Percentiles rank a stretch among this genome's conserved stretches.
Conservation (phyloP, 2,797 vertebrate species). For the Hybognathus amarus region DNA sequence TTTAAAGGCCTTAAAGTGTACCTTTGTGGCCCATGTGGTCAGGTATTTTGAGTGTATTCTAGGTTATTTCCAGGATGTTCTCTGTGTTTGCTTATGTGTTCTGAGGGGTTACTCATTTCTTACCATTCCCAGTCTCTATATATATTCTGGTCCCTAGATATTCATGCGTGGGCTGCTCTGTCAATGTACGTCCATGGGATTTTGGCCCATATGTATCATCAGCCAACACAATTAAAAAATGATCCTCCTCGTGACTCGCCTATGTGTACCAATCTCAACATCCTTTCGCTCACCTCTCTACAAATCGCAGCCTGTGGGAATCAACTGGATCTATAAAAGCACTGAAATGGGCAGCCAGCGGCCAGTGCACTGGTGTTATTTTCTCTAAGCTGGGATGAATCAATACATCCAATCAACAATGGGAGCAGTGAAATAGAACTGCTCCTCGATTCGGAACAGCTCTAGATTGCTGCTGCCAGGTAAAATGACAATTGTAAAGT, state of each 20-base stretch:
- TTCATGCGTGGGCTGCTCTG: not conserved
- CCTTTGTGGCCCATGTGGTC: too few species aligned
- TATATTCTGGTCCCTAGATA: constrained; percentile 2
- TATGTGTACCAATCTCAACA: constrained; percentile 32
- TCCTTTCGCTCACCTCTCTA: constrained; percentile 10
- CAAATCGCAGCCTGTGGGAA: constrained; percentile 50
- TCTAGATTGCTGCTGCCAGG: constrained; percentile 7
- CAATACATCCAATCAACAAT: constrained; percentile 51
- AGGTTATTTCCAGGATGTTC: not conserved
- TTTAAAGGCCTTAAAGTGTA: not conserved
- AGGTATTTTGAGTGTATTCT: not conserved
- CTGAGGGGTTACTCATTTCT: not conserved
- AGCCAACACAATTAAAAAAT: constrained; percentile 50
- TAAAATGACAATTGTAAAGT: not conserved
- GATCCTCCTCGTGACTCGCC: constrained; percentile 35
- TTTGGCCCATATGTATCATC: not conserved
- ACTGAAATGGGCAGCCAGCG: constrained; percentile 48
- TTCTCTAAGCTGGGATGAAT: constrained; percentile 46
- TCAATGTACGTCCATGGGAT: not conserved
- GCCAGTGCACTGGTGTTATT: constrained; percentile 33
- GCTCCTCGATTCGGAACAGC: not conserved
- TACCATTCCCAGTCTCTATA: not conserved
- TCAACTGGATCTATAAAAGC: constrained; percentile 41
- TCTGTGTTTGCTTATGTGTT: not conserved
- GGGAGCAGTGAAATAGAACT: constrained; percentile 42